Evolutionary conservation across 2,797 vertebrate genomes (phyloP).

Genomic region (Xenentodon cancila): DNA sequence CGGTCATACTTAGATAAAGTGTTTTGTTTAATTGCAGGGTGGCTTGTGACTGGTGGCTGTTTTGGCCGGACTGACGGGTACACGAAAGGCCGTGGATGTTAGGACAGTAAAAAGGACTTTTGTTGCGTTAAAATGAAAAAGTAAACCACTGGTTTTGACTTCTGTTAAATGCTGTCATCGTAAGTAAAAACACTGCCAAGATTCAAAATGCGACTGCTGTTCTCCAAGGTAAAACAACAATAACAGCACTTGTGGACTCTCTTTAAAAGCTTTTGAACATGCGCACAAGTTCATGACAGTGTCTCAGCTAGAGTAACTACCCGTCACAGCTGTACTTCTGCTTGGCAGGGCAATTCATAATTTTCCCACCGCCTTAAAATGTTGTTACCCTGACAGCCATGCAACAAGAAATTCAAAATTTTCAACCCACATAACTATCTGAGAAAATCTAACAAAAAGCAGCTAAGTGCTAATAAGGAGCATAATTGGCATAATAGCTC

Average conservation of each 20-base stretch:
- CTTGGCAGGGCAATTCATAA: constrained; percentile 25
- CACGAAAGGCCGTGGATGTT: too few species aligned
- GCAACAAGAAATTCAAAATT: constrained; percentile 1
- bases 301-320: constrained; percentile 11
- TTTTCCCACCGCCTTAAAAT: constrained; percentile 12
- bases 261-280: constrained; percentile 11
- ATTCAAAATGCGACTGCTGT: too few species aligned
- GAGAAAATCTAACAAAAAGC: constrained; percentile 4
- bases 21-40: too few species aligned
- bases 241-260: not conserved
- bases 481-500: constrained; percentile 4
- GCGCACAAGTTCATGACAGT: constrained; percentile 1
- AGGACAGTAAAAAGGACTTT: too few species aligned
- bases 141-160: not conserved
- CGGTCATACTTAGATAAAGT: too few species aligned
- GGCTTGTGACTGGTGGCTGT: too few species aligned
- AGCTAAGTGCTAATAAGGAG: constrained; percentile 3
- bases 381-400: constrained; percentile 9
- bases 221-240: not conserved
- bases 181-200: not conserved
- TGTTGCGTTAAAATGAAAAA: not conserved
- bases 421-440: not conserved
- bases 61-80: too few species aligned
- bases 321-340: constrained; percentile 18
- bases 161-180: not conserved